Percentiles rank a stretch among this genome's conserved stretches.
These are phyloP conservation scores for Shargacucullia verbasci DNA, from an alignment of 2,888 invertebrate species.

Conservation along the genomic window DNA sequence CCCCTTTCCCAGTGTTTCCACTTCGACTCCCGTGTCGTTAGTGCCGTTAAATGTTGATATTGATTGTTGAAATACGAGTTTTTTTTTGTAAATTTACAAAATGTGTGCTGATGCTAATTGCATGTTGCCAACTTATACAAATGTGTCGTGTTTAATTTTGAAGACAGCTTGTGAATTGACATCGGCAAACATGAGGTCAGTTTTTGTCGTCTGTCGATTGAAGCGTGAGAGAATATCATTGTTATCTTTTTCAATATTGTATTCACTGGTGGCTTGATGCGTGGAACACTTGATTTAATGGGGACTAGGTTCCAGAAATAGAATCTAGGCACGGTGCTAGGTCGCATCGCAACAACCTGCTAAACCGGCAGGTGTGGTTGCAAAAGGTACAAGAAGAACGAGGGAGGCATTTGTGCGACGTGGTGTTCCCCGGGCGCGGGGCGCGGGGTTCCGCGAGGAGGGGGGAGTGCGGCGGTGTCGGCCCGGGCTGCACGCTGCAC, in stretches of 20 bases:
- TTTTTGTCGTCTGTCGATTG: slow-evolving; percentile 32
- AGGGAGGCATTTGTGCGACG: slow-evolving; percentile 67
- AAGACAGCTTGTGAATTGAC: slow-evolving; percentile 38
- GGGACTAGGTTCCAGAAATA: slow-evolving; percentile 77
- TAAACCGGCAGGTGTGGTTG: slow-evolving; percentile 84
- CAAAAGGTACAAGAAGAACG: slow-evolving; percentile 69
- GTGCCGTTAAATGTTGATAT: slow-evolving; percentile 63
- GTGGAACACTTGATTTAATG: slow-evolving; percentile 52
- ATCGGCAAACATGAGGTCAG: slow-evolving; percentile 37
- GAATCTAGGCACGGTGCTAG: slow-evolving; percentile 80
- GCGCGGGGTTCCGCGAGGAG: slow-evolving; percentile 52
- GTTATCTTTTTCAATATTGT: slow-evolving; percentile 42
- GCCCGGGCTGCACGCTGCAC: slow-evolving; percentile 85
- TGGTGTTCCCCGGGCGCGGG: slow-evolving; percentile 67
- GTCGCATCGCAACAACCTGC: slow-evolving; percentile 82
- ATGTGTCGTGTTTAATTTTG: slow-evolving; percentile 42
- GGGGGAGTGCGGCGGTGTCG: slow-evolving; percentile 51
- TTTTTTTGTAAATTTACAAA: slow-evolving; percentile 5
- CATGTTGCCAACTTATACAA: slow-evolving; percentile 36
- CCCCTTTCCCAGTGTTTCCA: slow-evolving; percentile 68
- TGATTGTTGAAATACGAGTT: slow-evolving; percentile 59
- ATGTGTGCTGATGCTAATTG: slow-evolving; percentile 38
- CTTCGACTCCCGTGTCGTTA: slow-evolving; percentile 64
- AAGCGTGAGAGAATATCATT: slow-evolving; percentile 34
- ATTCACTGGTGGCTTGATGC: slow-evolving; percentile 28